Base-by-base conservation (phyloP, 2,797 vertebrate species). In the Phrynocephalus guinanensis region DNA sequence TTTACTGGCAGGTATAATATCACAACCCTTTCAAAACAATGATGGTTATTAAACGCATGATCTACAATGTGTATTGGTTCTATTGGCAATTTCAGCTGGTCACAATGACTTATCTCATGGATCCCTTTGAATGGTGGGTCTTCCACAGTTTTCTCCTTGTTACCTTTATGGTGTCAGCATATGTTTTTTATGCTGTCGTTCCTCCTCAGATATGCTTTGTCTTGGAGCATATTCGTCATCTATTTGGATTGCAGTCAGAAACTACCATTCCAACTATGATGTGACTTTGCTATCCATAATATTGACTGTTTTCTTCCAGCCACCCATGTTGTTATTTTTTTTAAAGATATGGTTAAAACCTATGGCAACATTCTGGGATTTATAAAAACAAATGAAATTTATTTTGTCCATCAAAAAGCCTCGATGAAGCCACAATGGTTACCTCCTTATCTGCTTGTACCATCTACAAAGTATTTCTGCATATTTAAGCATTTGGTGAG, bases 31-130 rank as follows among this genome's bases (percentile, higher is more conserved):
- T 44, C 82, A 86, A 67, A 52, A 48, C 44, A 38, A 96, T 91
- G 92, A 98, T 98, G 98, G 96, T 95, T 93, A 95, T 98, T 92
- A 98, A 97, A 93, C 96, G 93, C 79, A 90, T 98, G 87, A 96
- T 95, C 93, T 98, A 98, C 73, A 97, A 97, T 91, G 83, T 98
- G 84, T 96, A 96, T 91, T 98, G 98, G 98, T 95, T 98, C 38
- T 98, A 98, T 95, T 98, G 98, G 95, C 98, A 98, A 93, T 99
- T 98, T 94, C 97, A 98, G 84, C 97, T 99, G 87, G 96, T 98
- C 91, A 98, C 98, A 0, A 97, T 98, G 93, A 97, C 98, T 93
- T 97, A 98, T 10, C 98, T 99, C 88, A 93, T 99, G 94, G 98
- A 98, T 93, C 98, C 98, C 0, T 98, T 97, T 98, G 98, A 99